Evolutionary conservation across 1,140 invertebrate genomes (phyloP).

Genomic region (Augochlora pura): DNA sequence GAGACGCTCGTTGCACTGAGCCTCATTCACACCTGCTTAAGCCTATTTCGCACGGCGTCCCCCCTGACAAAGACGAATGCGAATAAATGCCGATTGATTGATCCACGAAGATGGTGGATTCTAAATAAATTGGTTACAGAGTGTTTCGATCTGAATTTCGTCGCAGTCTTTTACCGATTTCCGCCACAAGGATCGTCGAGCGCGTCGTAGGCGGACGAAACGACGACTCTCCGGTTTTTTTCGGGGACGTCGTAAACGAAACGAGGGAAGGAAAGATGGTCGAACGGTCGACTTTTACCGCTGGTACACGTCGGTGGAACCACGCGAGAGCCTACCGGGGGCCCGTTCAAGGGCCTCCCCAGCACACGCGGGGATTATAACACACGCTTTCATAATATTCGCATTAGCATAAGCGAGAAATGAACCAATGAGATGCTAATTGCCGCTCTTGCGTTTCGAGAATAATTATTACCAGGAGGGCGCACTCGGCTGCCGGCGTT

Average conservation of each 20-base stretch:
- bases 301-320: slow-evolving; percentile 54
- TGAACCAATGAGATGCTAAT: slow-evolving; percentile 77
- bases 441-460: slow-evolving; percentile 66
- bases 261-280: slow-evolving; percentile 40
- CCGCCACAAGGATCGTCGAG: too few relatives aligned
- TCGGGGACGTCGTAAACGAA: slow-evolving; percentile 61
- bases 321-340: slow-evolving; percentile 29
- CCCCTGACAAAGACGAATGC: too few relatives aligned
- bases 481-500: slow-evolving; percentile 45
- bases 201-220: slow-evolving; percentile 67
- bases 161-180: too few relatives aligned
- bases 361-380: slow-evolving; percentile 31
- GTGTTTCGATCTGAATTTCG: too few relatives aligned
- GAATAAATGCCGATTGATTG: too few relatives aligned
- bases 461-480: slow-evolving; percentile 68
- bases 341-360: slow-evolving; percentile 11
- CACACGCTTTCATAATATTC: slow-evolving; percentile 71
- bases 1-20: too few relatives aligned
- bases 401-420: slow-evolving; percentile 74
- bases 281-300: not conserved
- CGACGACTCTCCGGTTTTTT: slow-evolving; percentile 29
- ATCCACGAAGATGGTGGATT: too few relatives aligned
- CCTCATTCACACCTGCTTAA: too few relatives aligned
- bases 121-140: too few relatives aligned
- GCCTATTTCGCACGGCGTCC: too few relatives aligned